phyloP scores from a whole-genome alignment of 2,888 invertebrate genomes.

The Thereva unica region DNA sequence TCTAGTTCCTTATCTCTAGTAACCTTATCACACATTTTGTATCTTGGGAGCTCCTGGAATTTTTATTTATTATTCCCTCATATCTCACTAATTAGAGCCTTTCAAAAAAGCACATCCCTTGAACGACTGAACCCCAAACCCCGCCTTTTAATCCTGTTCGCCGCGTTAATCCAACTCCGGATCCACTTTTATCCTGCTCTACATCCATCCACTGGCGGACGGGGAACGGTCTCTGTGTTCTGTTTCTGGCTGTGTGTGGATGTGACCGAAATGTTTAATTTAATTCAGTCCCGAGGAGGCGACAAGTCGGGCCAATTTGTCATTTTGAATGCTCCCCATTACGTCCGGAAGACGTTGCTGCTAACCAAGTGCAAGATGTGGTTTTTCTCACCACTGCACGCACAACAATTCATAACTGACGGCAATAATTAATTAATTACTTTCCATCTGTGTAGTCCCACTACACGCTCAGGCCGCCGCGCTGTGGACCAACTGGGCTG shows the following conservation, averaged over 20 bases:
- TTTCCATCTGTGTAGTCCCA: conserved; percentile 1
- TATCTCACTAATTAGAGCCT: no score
- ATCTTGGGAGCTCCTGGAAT: no score
- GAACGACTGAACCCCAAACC: no score
- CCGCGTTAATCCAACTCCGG: no score
- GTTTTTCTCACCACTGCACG: conserved; percentile 18
- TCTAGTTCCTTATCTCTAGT: no score
- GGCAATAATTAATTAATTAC: conserved; percentile 32
- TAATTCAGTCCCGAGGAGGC: conserved; percentile 23
- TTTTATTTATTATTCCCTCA: no score
- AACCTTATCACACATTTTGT: no score
- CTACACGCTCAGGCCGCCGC: conserved; percentile 1
- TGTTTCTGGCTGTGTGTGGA: background rate
- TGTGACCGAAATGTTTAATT: conserved; percentile 34
- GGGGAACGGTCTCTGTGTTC: no score
- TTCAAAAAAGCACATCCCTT: no score
- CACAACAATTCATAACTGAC: conserved; percentile 29
- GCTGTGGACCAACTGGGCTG: background rate
- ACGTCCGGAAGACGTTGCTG: conserved; percentile 11
- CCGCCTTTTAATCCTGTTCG: no score
- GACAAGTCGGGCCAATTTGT: conserved; percentile 27
- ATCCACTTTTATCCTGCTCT: no score
- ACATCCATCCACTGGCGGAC: no score
- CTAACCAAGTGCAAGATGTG: conserved; percentile 24
- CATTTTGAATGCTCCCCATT: conserved; percentile 31